phyloP scores from a whole-genome alignment of 2,888 invertebrate species.

The Thecophora atra region DNA sequence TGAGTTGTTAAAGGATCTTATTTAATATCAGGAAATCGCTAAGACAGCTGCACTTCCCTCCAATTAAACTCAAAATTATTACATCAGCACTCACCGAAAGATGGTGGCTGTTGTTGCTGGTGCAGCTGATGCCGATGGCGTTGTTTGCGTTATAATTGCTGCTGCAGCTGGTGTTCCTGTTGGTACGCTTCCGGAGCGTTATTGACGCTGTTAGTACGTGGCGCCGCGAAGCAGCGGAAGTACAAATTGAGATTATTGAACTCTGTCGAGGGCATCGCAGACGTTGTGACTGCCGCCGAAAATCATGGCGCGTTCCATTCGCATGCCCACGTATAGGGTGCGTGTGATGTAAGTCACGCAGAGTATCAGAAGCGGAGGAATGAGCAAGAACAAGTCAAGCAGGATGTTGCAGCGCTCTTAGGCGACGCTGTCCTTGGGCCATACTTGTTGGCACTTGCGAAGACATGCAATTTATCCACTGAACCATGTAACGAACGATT shows the following conservation, averaged over 20 bases:
- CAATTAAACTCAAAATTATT: too few species aligned
- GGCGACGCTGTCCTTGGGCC: constrained; percentile 68
- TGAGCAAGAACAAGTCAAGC: constrained; percentile 72
- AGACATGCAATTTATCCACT: constrained; percentile 64
- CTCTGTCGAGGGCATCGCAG: constrained; percentile 38
- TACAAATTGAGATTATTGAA: constrained; percentile 47
- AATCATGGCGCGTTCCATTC: constrained; percentile 58
- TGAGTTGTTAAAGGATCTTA: too few species aligned
- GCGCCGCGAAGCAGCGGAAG: constrained; percentile 44
- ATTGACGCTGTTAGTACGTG: constrained; percentile 44
- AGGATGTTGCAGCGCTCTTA: constrained; percentile 73
- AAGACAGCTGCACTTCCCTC: too few species aligned
- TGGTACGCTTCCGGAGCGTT: constrained; percentile 34
- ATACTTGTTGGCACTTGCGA: constrained; percentile 72
- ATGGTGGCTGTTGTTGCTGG: constrained; percentile 13
- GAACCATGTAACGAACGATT: too few species aligned
- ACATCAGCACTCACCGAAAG: constrained; percentile 38
- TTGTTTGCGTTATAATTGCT: constrained; percentile 26
- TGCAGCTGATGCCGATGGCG: constrained; percentile 32
- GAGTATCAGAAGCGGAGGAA: constrained; percentile 74
- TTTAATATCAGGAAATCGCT: too few species aligned
- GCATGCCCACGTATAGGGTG: constrained; percentile 62
- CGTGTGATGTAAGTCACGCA: constrained; percentile 71
- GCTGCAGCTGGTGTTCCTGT: constrained; percentile 27
- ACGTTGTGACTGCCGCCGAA: constrained; percentile 42